Conservation (phyloP, 2,888 invertebrate genomes). For the Caenorhabditis wallacei region DNA sequence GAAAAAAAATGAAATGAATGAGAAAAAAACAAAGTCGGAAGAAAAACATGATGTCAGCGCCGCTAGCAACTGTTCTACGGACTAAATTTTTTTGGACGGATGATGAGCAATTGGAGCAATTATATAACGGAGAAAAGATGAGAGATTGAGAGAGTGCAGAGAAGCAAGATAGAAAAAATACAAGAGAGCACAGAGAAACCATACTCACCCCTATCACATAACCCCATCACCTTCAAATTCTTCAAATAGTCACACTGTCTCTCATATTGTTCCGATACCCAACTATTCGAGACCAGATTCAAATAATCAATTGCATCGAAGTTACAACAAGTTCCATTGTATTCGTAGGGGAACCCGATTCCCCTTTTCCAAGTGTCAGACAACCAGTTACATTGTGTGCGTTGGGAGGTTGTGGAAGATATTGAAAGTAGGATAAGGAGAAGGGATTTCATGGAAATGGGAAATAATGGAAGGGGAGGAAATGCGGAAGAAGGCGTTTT, state of each 20-base stretch:
- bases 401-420: not conserved
- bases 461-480: not conserved
- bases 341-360: not conserved
- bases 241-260: not conserved
- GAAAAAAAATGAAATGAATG: no score
- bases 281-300: not conserved
- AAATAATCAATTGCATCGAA: not conserved
- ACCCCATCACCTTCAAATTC: not conserved
- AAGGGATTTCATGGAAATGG: not conserved
- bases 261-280: not conserved
- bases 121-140: no score
- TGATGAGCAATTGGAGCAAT: no score
- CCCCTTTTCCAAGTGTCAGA: not conserved
- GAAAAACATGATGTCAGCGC: no score
- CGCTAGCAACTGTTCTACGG: not conserved
- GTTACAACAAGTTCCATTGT: conserved; percentile 10
- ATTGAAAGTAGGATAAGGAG: not conserved
- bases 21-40: no score
- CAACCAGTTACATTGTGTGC: not conserved
- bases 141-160: no score
- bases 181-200: no score
- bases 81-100: no score
- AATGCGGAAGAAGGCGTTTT: conserved; percentile 7
- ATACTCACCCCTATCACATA: no score
- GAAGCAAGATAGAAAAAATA: no score